phyloP scores from a whole-genome alignment of 2,797 vertebrate species.

The Phoebastria nigripes region DNA sequence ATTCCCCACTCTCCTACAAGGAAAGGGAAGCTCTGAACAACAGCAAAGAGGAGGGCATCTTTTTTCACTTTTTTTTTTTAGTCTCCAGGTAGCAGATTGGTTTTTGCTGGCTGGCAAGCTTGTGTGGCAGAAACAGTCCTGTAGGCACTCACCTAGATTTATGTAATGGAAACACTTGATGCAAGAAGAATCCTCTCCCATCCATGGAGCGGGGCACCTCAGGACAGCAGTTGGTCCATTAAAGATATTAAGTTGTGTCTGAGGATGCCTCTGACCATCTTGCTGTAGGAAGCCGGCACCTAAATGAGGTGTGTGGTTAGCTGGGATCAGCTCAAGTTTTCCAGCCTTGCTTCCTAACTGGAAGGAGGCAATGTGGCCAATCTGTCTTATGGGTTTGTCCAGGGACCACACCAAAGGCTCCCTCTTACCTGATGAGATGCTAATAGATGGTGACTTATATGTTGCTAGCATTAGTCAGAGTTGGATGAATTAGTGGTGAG shows the following conservation, averaged over 20 bases:
- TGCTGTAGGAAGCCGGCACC: not conserved
- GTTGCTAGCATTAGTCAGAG: not conserved
- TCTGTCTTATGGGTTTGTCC: not conserved
- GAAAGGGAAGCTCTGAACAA: not conserved
- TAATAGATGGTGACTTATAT: not conserved
- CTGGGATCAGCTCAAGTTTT: not conserved
- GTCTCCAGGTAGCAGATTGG: not conserved
- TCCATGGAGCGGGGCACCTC: not conserved
- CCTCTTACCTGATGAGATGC: not conserved
- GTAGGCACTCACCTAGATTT: not conserved
- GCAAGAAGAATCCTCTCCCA: not conserved
- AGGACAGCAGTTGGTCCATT: not conserved
- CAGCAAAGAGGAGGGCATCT: not conserved
- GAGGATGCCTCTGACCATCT: not conserved
- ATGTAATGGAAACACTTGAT: accelerated
- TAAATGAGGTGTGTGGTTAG: not conserved
- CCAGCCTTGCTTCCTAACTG: not conserved
- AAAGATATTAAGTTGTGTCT: not conserved
- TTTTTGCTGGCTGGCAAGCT: not conserved
- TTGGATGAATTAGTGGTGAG: not conserved
- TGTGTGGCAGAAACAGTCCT: not conserved
- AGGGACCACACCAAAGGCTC: not conserved
- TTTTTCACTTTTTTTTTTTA: not conserved
- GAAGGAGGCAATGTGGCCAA: not conserved
- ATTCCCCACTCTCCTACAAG: accelerated